A percentile compares a stretch with the other conserved stretches of the same genome.
Evolutionary conservation across 2,113 vertebrate genomes (phyloP).

Genomic region (Tachysurus vachellii): DNA sequence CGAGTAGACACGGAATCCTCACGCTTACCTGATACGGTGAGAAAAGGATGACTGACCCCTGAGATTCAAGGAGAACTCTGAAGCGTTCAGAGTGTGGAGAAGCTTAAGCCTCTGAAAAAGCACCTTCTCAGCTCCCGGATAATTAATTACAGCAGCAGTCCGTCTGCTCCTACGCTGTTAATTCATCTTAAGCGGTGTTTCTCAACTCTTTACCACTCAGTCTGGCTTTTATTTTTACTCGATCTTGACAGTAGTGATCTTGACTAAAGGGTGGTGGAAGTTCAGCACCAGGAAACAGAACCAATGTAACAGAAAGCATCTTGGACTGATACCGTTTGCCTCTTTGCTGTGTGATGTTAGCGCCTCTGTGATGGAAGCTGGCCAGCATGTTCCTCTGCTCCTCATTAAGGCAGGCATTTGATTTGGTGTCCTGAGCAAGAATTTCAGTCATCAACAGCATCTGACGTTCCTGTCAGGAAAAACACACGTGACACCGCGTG

Average conservation of each 20-base stretch:
- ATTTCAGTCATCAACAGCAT: conserved; percentile 80
- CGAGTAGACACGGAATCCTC: neutral
- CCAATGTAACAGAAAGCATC: neutral
- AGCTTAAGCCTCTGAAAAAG: neutral
- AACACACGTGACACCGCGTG: neutral
- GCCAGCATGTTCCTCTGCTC: conserved; percentile 75
- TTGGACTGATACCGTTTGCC: conserved; percentile 60
- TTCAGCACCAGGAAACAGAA: neutral
- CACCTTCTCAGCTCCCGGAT: neutral
- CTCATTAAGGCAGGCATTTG: conserved; percentile 66
- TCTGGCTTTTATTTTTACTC: neutral
- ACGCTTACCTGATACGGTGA: neutral
- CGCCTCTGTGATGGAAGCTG: conserved; percentile 63
- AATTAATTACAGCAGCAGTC: neutral
- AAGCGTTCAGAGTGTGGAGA: neutral
- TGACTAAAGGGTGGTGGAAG: neutral
- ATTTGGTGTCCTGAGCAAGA: conserved; percentile 72
- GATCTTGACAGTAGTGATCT: neutral
- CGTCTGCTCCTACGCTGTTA: neutral
- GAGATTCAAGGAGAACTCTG: neutral
- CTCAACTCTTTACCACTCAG: neutral
- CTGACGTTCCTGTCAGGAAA: conserved; percentile 74
- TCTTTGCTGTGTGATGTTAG: conserved; percentile 47
- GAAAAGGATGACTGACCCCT: neutral
- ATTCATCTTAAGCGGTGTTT: neutral